phyloP scores from a whole-genome alignment of 2,888 invertebrate species.

The Halictus ligatus region DNA sequence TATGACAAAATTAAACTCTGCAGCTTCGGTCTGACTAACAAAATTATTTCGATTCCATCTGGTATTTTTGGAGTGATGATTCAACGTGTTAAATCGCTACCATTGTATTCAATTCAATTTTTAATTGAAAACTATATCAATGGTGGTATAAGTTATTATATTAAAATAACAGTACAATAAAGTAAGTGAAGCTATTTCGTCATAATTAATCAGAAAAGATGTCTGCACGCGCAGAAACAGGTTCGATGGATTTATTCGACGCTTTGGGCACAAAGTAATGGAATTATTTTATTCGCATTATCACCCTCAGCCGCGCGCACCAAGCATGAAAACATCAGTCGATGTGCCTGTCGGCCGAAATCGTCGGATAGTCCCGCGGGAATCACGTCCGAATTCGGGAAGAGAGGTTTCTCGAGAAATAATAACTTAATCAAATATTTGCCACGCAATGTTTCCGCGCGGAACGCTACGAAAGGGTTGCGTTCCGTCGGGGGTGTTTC shows the following conservation, averaged over 20 bases:
- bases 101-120: too few relatives aligned
- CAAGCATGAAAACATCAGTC: neutral
- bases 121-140: too few relatives aligned
- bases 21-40: too few relatives aligned
- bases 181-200: too few relatives aligned
- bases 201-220: neutral
- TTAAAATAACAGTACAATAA: too few relatives aligned
- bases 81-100: too few relatives aligned
- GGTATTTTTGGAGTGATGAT: too few relatives aligned
- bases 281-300: conserved; percentile 24
- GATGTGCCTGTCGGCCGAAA: neutral
- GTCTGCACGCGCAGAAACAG: neutral
- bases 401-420: conserved; percentile 29
- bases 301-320: neutral
- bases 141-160: too few relatives aligned
- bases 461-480: conserved; percentile 29
- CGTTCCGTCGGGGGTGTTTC: conserved; percentile 4
- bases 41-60: too few relatives aligned
- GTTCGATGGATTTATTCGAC: neutral
- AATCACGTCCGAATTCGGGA: conserved; percentile 13
- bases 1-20: too few relatives aligned
- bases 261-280: neutral
- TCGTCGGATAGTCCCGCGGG: conserved; percentile 19
- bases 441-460: neutral
- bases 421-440: conserved; percentile 58